Percentiles rank a stretch among this genome's conserved stretches.
Conservation (phyloP, 2,113 vertebrate genomes). For the Megaceryle torquata region DNA sequence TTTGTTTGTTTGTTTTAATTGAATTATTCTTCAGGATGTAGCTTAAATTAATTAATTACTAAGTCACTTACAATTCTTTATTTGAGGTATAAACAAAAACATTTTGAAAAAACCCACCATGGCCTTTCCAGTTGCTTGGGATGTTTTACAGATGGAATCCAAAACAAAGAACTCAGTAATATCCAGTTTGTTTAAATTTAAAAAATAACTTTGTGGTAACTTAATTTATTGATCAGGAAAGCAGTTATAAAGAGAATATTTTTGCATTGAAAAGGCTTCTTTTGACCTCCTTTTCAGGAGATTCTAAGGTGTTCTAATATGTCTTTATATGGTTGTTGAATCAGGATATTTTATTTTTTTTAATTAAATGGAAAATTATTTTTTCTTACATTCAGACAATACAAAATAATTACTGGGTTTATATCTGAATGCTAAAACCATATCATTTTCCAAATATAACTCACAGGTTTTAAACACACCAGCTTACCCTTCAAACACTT, state of each 20-base stretch:
- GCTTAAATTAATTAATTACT: background rate
- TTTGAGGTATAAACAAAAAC: background rate
- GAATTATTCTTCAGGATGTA: background rate
- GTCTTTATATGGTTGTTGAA: background rate
- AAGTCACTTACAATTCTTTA: background rate
- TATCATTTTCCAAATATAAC: background rate
- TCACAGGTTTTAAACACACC: background rate
- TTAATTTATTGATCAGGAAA: background rate
- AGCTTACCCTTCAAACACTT: background rate
- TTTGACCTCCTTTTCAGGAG: background rate
- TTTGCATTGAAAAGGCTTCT: background rate
- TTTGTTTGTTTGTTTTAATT: background rate
- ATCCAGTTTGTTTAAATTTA: background rate
- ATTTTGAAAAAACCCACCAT: accelerated
- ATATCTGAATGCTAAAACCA: background rate
- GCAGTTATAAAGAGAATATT: background rate
- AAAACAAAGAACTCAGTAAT: background rate
- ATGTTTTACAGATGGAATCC: background rate
- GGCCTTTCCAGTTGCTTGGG: background rate
- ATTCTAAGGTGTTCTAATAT: background rate
- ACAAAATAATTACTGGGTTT: background rate
- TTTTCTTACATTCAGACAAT: background rate
- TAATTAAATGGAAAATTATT: background rate
- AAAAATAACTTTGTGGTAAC: background rate
- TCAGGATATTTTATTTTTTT: background rate